phyloP scores from a whole-genome alignment of 2,888 invertebrate genomes.

The Synergus itoensis region DNA sequence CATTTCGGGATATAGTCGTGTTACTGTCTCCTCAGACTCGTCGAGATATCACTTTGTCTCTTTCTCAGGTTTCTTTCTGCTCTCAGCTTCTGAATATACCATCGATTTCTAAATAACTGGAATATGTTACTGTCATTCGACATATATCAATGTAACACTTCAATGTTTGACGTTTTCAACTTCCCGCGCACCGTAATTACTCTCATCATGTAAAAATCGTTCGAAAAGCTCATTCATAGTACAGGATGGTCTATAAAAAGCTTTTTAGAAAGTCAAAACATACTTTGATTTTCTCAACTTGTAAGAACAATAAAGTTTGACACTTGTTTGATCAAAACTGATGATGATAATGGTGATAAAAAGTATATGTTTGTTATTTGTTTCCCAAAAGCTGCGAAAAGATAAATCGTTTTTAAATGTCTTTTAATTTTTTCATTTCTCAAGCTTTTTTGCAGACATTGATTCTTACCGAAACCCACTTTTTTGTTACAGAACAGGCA shows the following conservation, averaged over 20 bases:
- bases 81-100: neutral
- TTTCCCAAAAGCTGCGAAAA: too few species aligned
- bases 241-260: neutral
- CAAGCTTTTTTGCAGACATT: neutral
- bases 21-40: slow-evolving; percentile 19
- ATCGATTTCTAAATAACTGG: slow-evolving; percentile 1
- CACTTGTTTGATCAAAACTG: too few species aligned
- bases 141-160: neutral
- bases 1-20: slow-evolving; percentile 46
- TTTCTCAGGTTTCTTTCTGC: slow-evolving; percentile 8
- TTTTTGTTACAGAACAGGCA: neutral
- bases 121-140: slow-evolving; percentile 1
- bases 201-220: neutral
- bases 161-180: neutral
- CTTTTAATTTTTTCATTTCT: too few species aligned
- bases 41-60: slow-evolving; percentile 38
- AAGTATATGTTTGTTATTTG: too few species aligned
- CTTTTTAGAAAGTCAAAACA: too few species aligned
- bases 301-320: too few species aligned
- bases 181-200: neutral
- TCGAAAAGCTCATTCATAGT: neutral
- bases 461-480: neutral
- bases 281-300: too few species aligned
- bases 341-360: too few species aligned
- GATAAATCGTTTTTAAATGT: too few species aligned